Evolutionary conservation across 2,797 vertebrate genomes (phyloP).

Genomic region (Anguilla megastoma): DNA sequence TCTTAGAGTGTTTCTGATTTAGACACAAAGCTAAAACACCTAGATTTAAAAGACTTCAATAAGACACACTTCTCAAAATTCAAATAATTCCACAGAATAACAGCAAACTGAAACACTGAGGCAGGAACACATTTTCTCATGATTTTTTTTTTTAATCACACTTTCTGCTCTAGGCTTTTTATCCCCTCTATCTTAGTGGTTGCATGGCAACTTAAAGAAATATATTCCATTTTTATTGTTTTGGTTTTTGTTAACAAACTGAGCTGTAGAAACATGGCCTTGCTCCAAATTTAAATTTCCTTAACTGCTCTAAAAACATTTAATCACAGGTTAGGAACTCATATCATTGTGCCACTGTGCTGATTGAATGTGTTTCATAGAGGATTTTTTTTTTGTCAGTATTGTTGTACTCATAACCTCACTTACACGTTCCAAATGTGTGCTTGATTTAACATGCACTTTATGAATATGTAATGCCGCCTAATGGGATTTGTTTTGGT

Average conservation of each 20-base stretch:
- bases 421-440: not conserved
- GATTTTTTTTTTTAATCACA: no score
- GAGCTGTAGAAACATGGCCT: not conserved
- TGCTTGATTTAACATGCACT: conserved; percentile 28
- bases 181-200: conserved; percentile 61
- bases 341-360: not conserved
- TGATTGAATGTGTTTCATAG: not conserved
- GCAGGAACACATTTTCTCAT: not conserved
- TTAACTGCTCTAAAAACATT: conserved; percentile 10
- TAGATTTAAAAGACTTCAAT: not conserved
- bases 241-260: conserved; percentile 55
- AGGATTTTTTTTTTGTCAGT: not conserved
- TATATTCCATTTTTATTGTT: conserved; percentile 46
- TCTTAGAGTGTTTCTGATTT: no score
- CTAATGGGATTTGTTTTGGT: conserved; percentile 40
- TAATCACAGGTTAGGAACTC: conserved; percentile 9
- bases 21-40: not conserved
- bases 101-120: not conserved
- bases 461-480: conserved; percentile 37
- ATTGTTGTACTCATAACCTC: conserved; percentile 7
- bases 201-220: conserved; percentile 67
- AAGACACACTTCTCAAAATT: not conserved
- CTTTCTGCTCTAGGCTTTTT: not conserved
- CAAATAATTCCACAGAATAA: not conserved
- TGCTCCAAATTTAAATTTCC: not conserved